phyloP scores from a whole-genome alignment of 2,888 invertebrate species.

The Ecliptopera silaceata region DNA sequence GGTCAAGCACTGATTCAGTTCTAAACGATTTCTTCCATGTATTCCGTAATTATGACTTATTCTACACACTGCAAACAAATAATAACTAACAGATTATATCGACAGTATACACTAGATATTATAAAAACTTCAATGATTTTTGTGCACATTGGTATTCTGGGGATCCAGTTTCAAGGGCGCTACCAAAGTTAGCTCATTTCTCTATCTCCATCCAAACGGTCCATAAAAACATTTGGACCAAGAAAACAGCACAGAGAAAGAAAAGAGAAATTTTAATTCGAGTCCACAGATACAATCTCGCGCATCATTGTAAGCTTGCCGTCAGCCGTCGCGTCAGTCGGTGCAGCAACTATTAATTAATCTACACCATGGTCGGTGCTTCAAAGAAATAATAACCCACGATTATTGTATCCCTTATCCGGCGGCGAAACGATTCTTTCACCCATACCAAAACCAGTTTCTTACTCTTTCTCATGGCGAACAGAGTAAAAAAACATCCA shows the following conservation, averaged over 20 bases:
- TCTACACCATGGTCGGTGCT: conserved; percentile 55
- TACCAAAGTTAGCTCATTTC: too few relatives aligned
- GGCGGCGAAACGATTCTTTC: conserved; percentile 66
- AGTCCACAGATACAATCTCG: conserved; percentile 43
- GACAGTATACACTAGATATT: too few relatives aligned
- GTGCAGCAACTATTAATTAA: conserved; percentile 24
- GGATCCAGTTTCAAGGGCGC: too few relatives aligned
- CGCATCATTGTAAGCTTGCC: conserved; percentile 29
- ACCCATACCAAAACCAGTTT: conserved; percentile 69
- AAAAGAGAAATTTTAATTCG: conserved; percentile 1
- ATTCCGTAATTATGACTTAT: too few relatives aligned
- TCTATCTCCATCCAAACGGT: too few relatives aligned
- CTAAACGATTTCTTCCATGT: too few relatives aligned
- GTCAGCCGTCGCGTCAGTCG: conserved; percentile 10
- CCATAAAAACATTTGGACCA: background rate
- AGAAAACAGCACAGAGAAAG: conserved; percentile 4
- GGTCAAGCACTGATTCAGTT: too few relatives aligned
- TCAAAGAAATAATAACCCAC: conserved; percentile 77
- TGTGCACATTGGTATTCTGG: too few relatives aligned
- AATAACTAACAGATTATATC: too few relatives aligned
- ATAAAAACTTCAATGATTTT: too few relatives aligned
- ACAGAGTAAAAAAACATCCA: conserved; percentile 66
- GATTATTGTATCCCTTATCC: conserved; percentile 68
- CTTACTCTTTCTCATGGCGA: conserved; percentile 61
- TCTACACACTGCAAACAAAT: too few relatives aligned